phyloP scores from a whole-genome alignment of 2,797 vertebrate species.

The Nannoperca obscura region DNA sequence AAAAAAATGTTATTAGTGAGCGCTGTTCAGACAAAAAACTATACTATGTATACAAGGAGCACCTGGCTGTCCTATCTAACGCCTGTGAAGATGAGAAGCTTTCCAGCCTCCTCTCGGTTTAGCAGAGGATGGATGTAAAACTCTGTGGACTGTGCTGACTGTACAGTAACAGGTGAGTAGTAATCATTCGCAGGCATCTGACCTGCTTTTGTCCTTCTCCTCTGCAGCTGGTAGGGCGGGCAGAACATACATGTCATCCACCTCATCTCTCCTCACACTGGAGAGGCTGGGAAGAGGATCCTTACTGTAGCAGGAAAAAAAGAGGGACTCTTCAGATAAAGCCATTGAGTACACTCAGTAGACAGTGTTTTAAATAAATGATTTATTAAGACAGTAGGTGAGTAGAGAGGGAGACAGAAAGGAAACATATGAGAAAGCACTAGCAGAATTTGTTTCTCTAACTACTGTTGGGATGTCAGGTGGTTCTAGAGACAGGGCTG shows the following conservation, averaged over 20 bases:
- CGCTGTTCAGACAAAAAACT: not conserved
- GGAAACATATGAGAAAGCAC: not conserved
- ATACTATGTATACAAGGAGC: not conserved
- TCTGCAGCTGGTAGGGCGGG: constrained; percentile 87
- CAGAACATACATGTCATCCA: constrained; percentile 92
- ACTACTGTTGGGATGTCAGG: not conserved
- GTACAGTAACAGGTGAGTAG: not conserved
- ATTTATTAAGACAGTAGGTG: not conserved
- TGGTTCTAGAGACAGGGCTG: not conserved
- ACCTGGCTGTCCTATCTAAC: not conserved
- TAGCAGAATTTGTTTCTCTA: not conserved
- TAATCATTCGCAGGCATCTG: constrained; percentile 34
- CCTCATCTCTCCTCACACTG: constrained; percentile 86
- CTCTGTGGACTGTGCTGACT: not conserved
- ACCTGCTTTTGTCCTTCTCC: constrained; percentile 90
- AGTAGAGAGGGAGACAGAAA: not conserved
- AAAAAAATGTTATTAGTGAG: not conserved
- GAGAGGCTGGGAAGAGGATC: constrained; percentile 91
- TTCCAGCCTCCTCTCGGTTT: not conserved
- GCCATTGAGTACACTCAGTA: not conserved
- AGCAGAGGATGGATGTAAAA: not conserved
- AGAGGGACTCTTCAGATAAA: not conserved
- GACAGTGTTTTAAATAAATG: not conserved
- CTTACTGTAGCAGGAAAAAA: constrained; percentile 75
- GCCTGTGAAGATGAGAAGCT: not conserved